A percentile compares a stretch with the other conserved stretches of the same genome.
These are phyloP conservation scores for Vanessa atalanta DNA, from an alignment of 1,140 invertebrate genomes.

Conservation along the genomic window DNA sequence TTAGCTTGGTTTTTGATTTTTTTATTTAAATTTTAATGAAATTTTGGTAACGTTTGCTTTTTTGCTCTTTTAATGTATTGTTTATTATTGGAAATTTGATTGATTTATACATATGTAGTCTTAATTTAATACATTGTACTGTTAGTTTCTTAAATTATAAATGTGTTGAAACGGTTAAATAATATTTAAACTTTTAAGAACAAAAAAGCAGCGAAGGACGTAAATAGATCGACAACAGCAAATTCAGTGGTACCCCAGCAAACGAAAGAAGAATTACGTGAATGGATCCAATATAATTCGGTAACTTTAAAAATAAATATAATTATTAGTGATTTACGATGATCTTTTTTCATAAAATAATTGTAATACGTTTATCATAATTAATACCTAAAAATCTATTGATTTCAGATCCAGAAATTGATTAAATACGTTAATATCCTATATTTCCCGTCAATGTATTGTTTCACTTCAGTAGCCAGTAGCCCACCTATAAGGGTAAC, in stretches of 20 bases:
- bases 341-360: neutral
- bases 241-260: constrained; percentile 35
- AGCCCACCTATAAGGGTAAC: constrained; percentile 51
- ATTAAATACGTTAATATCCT: constrained; percentile 43
- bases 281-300: constrained; percentile 56
- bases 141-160: too few relatives aligned
- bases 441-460: constrained; percentile 59
- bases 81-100: too few relatives aligned
- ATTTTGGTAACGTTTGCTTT: too few relatives aligned
- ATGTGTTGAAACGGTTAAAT: neutral
- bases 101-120: too few relatives aligned
- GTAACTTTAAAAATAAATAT: constrained; percentile 36
- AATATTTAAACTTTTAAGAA: constrained; percentile 32
- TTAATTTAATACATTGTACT: too few relatives aligned
- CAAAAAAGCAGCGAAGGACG: constrained; percentile 45
- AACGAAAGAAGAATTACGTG: constrained; percentile 57
- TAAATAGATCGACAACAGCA: constrained; percentile 40
- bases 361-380: neutral
- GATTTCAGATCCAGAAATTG: constrained; percentile 48
- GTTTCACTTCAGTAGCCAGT: constrained; percentile 56
- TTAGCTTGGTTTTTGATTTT: too few relatives aligned
- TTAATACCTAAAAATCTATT: neutral
- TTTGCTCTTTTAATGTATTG: too few relatives aligned
- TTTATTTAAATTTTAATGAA: too few relatives aligned
- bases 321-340: neutral